Conservation (phyloP, 2,888 invertebrate genomes). For the Pyrochroa serraticornis region DNA sequence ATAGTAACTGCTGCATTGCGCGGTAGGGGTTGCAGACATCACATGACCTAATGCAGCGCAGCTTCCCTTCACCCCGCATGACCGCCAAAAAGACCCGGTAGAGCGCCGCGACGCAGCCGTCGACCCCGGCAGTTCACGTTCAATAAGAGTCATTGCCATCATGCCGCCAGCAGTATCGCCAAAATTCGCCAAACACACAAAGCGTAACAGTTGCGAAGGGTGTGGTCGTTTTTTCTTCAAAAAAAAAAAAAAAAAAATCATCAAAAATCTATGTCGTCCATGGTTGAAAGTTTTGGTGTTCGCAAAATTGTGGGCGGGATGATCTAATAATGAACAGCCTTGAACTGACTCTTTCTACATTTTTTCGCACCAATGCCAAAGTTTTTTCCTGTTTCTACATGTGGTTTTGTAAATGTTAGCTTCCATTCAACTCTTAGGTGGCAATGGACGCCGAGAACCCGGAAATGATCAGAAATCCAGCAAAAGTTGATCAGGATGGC, state of each 20-base stretch:
- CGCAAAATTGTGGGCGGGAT: slow-evolving; percentile 17
- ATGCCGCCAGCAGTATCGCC: slow-evolving; percentile 37
- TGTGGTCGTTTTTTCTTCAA: slow-evolving; percentile 14
- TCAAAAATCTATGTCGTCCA: not conserved
- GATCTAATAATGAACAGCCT: slow-evolving; percentile 37
- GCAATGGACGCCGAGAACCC: slow-evolving; percentile 3
- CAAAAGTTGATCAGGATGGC: slow-evolving; percentile 8
- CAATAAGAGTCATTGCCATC: slow-evolving; percentile 60
- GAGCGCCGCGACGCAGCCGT: slow-evolving; percentile 52
- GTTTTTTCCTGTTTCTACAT: slow-evolving; percentile 6
- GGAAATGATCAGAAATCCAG: slow-evolving; percentile 5
- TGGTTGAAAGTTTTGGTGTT: no score
- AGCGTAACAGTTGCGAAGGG: slow-evolving; percentile 10
- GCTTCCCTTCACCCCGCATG: slow-evolving; percentile 41
- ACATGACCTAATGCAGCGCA: slow-evolving; percentile 47
- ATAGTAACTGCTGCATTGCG: slow-evolving; percentile 53
- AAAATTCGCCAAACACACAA: slow-evolving; percentile 8
- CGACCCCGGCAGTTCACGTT: slow-evolving; percentile 64
- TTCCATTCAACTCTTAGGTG: slow-evolving; percentile 19
- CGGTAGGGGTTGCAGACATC: slow-evolving; percentile 49
- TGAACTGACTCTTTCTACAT: slow-evolving; percentile 30
- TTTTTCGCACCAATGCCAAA: slow-evolving; percentile 32
- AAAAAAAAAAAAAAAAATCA: no score
- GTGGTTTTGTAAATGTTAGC: slow-evolving; percentile 2
- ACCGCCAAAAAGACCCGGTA: slow-evolving; percentile 50